Evolutionary conservation across 1,140 invertebrate species (phyloP), one percentile per base, ranked within the genome.

Genomic region (Philotrypesis tridentata): DNA sequence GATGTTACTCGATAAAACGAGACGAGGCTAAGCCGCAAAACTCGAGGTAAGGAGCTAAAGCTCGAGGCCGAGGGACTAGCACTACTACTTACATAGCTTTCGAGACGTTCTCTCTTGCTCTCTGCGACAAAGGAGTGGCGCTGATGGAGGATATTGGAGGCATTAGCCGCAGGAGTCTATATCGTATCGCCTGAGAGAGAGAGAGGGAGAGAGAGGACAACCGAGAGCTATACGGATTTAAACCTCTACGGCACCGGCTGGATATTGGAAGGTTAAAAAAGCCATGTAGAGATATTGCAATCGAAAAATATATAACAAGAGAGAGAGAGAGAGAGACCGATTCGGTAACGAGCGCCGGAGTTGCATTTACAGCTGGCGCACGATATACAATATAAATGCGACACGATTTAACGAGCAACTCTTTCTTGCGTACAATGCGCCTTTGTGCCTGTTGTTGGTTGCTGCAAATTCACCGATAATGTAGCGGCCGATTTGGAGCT

Each of bases 1-100:
- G 80, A 63, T 77, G 67, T 77, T 77, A 82, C 68, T 82, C 67
- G 80, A 82, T 82, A 77, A 68, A 76, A 71, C 48, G 48, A 77
- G 80, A 77, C 75, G 60, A 67, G 65, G 63, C 75, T 70, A 76
- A 82, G 75, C 80, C 73, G 67, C 80, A 82, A 77, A 77, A 77
- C 67, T 68, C 63, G 75, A 77, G 23, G 75, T 63, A 76, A 76
- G 60, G 25, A 67, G 75, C 75, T 77, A 48, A 55, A 48, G 37
- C 29, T 5, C n/a, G 37, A 43, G 37, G 33, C 14, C 33, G 75
- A 43, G 37, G 33, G 48, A 37, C 21, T 31, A 68, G 21, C 23
- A 55, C 48, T 55, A n/a, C 17, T 21, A 6, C 6, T 21, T 21
- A 55, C 7, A 55, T 7, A 7, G 11, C n/a, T n/a, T n/a, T n/a